Base-by-base conservation (phyloP, 2,797 vertebrate genomes). In the Tiaroga cobitis region DNA sequence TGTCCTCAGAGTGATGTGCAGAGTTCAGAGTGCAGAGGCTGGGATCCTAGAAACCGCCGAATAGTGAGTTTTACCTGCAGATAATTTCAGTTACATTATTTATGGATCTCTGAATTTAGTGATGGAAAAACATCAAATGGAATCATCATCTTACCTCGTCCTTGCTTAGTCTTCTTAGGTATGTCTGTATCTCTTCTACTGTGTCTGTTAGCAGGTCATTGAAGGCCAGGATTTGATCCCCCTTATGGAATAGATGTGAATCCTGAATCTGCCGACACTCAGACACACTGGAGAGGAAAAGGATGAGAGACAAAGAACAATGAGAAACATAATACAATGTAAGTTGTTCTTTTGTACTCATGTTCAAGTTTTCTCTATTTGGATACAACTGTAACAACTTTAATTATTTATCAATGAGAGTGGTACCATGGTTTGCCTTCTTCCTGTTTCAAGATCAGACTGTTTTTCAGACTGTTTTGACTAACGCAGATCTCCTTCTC, bases 201-300 rank as follows among this genome's bases (percentile, higher is more conserved):
- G 10, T 94, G 80, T 91, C 81, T 8, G 93, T 92, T 13, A 93
- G 93, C 85, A 99, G 88, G 82, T 96, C 96, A 70, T 99, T 99
- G 73, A 99, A 90, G 0, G 96, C 96, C 91, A 96, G 86, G 32
- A 99, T 90, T 29, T 91, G 94, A 90, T 99, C 98, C 24, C 96
- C 97, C 0, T 96, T 96, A 85, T 93, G 93, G 61, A 99, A 97
- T 56, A 96, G 89, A 75, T 95, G 96, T 0, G 93, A 91, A 0
- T 94, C 90, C 2, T 84, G 91, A 0, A 51, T 86, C 19, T 94
- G 94, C 4, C 93, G 90, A 96, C 96, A 97, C 8, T 91, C 91
- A 2, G 92, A 92, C 74, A 99, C 83, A 18, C 98, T 99, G 89
- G 3, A 63, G 3, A 81, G 34, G 73, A 67, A n/a, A 51, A 67